Evolutionary conservation across 2,888 invertebrate genomes (phyloP).

Genomic region (Geophilus truncorum): DNA sequence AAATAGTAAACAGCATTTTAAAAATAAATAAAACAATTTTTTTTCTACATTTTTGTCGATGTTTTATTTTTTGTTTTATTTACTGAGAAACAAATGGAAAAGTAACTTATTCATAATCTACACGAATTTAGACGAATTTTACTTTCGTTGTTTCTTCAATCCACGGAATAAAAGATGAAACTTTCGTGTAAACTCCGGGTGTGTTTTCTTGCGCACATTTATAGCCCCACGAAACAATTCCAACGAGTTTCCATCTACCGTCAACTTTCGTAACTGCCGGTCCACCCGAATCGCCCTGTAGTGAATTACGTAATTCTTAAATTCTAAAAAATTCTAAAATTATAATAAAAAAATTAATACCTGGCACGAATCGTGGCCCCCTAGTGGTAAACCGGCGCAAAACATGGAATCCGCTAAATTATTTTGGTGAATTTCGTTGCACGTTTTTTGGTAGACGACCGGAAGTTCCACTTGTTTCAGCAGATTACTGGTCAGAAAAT

Average conservation of each 20-base stretch:
- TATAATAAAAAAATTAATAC: background rate
- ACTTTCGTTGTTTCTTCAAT: background rate
- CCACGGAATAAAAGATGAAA: background rate
- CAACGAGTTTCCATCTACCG: background rate
- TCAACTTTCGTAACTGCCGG: background rate
- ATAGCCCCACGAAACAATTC: conserved; percentile 21
- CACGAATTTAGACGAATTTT: background rate
- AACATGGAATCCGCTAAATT: background rate
- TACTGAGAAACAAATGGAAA: too few species aligned
- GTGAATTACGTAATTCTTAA: background rate
- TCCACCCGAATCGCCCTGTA: conserved; percentile 22
- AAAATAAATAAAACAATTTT: too few species aligned
- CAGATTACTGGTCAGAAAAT: background rate
- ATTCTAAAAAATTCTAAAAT: background rate
- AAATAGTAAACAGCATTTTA: too few species aligned
- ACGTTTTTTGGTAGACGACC: background rate
- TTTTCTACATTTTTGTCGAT: too few species aligned
- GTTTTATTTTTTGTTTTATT: too few species aligned
- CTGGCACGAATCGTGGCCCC: background rate
- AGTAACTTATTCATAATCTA: too few species aligned
- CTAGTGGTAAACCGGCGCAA: background rate
- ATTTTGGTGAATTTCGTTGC: background rate
- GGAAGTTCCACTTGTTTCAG: background rate
- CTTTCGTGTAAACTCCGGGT: background rate
- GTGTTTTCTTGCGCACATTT: background rate